These are phyloP conservation scores for Chromobotia macracanthus DNA, from an alignment of 2,797 vertebrate genomes.

Conservation along the genomic window DNA sequence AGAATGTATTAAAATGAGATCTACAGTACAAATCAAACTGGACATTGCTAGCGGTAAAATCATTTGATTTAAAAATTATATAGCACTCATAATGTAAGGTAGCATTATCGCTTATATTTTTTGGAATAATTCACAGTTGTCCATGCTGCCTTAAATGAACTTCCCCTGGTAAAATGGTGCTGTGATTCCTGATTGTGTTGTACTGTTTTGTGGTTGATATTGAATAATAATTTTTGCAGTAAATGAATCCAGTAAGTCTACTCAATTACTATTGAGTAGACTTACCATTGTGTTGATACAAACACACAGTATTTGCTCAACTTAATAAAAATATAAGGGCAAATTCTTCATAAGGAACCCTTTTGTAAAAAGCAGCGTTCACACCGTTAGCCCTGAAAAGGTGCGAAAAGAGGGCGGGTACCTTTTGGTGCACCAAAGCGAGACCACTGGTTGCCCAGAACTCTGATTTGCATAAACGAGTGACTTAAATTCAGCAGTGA, in stretches of 20 bases:
- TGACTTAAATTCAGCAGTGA: constrained; percentile 55
- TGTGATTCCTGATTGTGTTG: no score
- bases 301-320: not conserved
- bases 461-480: constrained; percentile 73
- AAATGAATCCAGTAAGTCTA: no score
- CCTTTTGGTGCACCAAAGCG: constrained; percentile 69
- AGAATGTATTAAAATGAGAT: not conserved
- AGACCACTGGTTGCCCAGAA: constrained; percentile 72
- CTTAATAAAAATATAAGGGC: not conserved
- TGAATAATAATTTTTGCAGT: no score
- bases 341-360: constrained; percentile 37
- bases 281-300: not conserved
- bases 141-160: no score
- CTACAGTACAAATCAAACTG: not conserved
- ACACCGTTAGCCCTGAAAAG: constrained; percentile 36
- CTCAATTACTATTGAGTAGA: no score
- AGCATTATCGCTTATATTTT: no score
- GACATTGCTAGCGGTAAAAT: not conserved
- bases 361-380: constrained; percentile 33
- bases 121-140: no score
- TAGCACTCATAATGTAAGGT: no score
- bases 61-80: not conserved
- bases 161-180: no score
- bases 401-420: constrained; percentile 59
- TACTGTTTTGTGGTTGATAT: no score